These are phyloP conservation scores for Phallusia fumigata DNA, from an alignment of 23 tunicate species.

Conservation along the genomic window DNA sequence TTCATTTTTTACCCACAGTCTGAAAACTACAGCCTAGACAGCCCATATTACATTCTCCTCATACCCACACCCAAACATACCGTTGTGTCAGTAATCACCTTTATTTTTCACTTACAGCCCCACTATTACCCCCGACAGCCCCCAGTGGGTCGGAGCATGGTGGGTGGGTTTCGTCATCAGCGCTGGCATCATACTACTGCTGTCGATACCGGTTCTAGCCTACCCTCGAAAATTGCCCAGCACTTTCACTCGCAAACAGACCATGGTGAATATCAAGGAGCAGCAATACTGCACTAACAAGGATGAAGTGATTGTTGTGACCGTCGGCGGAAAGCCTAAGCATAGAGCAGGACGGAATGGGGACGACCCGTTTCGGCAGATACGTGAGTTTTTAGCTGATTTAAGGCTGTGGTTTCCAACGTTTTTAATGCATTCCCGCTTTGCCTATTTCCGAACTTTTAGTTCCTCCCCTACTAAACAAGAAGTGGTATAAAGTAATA, in stretches of 20 bases:
- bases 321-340: background rate
- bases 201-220: slow-evolving; percentile 74
- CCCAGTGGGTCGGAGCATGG: slow-evolving; percentile 94
- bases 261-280: slow-evolving; percentile 26
- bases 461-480: too few species aligned
- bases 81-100: background rate
- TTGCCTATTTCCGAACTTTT: too few species aligned
- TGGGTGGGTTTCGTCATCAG: slow-evolving; percentile 80
- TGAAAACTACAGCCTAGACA: too few species aligned
- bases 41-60: too few species aligned
- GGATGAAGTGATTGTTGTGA: background rate
- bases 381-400: slow-evolving; percentile 5
- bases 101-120: background rate
- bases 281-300: background rate
- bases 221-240: slow-evolving; percentile 61
- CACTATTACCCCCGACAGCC: slow-evolving; percentile 61
- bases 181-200: slow-evolving; percentile 29
- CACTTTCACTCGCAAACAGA: slow-evolving; percentile 35
- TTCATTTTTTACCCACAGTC: too few species aligned
- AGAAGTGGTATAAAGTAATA: too few species aligned
- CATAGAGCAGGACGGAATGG: background rate
- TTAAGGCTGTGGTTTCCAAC: too few species aligned
- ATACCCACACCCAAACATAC: background rate
- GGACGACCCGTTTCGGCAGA: background rate
- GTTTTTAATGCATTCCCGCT: too few species aligned